Base-by-base conservation (phyloP, 2,797 vertebrate species). In the Pipistrellus kuhlii region DNA sequence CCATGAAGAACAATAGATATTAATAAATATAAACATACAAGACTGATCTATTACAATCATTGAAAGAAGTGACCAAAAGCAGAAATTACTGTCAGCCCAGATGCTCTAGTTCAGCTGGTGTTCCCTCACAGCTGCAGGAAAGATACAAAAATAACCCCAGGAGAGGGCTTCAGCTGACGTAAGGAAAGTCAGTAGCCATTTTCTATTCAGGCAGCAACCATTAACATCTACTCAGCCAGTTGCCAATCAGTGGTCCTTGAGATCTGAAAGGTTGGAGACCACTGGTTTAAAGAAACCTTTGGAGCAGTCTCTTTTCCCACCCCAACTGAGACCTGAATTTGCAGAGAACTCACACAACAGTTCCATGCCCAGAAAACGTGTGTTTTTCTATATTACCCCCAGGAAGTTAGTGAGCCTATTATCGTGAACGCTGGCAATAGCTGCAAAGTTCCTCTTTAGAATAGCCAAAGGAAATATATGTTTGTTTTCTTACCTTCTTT, bases 401-500 rank as follows among this genome's bases (percentile, higher is more conserved):
- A 59, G 48, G n/a, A 90, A 94, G 6, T 32, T 41, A 27, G 53
- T 35, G 20, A 32, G 10, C 6, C 8, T 62, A 0, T 75, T 89
- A 38, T n/a, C 44, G 25, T 75, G 55, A 85, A 57, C 27, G 4
- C 32, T 75, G 38, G 11, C 32, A 76, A 32, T 25, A 46, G 11
- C 38, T 46, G 41, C n/a, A 69, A 69, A 83, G 25, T 23, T 82
- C 46, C 35, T 85, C 23, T 25, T 85, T 48, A 57, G 35, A 87
- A 46, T 57, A 71, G 41, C 13, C 62, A 68, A 64, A 53, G 87
- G 41, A 92, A 89, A 83, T 55, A 25, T 1, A 8, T 15, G 17
- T 77, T 62, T 82, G 8, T 57, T 66, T 5, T 81, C 82, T 91
- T 86, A 77, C n/a, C 21, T 73, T 94, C 77, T 90, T 88, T 82